These are phyloP conservation scores for Athripsodes cinereus DNA, from an alignment of 2,888 invertebrate species.

Conservation along the genomic window DNA sequence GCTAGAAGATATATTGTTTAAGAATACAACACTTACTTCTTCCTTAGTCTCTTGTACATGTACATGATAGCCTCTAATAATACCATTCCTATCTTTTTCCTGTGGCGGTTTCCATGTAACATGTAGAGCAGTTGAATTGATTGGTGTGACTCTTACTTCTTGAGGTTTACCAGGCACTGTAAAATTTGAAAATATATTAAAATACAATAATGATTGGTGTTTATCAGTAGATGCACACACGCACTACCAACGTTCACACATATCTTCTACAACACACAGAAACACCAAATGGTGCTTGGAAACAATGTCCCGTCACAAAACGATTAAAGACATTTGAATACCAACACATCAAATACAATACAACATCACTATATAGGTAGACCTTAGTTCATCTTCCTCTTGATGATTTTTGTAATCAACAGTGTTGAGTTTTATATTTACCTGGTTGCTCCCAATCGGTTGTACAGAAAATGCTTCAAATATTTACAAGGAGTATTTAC, in stretches of 20 bases:
- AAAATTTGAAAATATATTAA: constrained; percentile 31
- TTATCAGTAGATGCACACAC: constrained; percentile 5
- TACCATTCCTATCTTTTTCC: constrained; percentile 87
- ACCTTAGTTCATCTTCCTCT: no score
- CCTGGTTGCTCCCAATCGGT: constrained; percentile 24
- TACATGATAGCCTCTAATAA: constrained; percentile 95
- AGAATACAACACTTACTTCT: constrained; percentile 59
- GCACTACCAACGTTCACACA: constrained; percentile 13
- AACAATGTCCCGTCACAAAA: constrained; percentile 19
- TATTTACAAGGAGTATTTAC: constrained; percentile 18
- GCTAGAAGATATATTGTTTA: background rate
- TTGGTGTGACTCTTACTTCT: constrained; percentile 78
- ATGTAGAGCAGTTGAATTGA: constrained; percentile 94
- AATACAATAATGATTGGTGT: background rate
- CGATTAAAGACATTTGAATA: constrained; percentile 56
- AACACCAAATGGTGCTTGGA: constrained; percentile 11
- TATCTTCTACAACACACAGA: constrained; percentile 13
- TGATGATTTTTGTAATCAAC: no score
- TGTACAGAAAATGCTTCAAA: constrained; percentile 34
- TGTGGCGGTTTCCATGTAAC: constrained; percentile 93
- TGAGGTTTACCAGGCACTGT: constrained; percentile 97
- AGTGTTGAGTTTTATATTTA: constrained; percentile 17
- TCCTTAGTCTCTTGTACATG: constrained; percentile 87
- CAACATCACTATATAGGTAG: constrained; percentile 1
- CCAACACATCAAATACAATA: constrained; percentile 50